These are phyloP conservation scores for Aspidiotus destructor DNA, from an alignment of 2,888 invertebrate genomes.

Conservation along the genomic window DNA sequence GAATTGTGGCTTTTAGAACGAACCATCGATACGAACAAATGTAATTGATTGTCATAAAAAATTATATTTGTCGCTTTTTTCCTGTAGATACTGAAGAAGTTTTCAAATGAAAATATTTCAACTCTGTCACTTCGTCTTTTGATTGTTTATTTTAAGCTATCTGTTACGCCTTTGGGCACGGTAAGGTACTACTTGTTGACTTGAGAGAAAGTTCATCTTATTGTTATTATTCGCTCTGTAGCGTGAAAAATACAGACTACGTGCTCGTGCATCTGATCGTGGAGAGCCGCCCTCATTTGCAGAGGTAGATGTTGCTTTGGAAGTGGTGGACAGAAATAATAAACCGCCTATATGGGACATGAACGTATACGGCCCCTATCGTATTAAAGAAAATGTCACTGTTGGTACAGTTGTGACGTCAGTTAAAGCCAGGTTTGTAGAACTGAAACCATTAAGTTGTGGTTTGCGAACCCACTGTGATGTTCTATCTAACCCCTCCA, in stretches of 20 bases:
- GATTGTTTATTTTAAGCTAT: too few species aligned
- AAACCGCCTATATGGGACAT: conserved; percentile 95
- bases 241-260: conserved; percentile 93
- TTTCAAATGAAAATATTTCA: too few species aligned
- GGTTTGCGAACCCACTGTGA: too few species aligned
- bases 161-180: too few species aligned
- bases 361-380: conserved; percentile 91
- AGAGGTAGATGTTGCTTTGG: conserved; percentile 94
- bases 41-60: too few species aligned
- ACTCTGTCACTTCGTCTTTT: too few species aligned
- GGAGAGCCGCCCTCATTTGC: conserved; percentile 85
- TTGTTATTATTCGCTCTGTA: conserved; percentile 43
- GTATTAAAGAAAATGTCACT: conserved; percentile 98
- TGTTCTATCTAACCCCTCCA: too few species aligned
- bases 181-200: too few species aligned
- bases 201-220: background rate
- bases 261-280: conserved; percentile 92
- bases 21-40: too few species aligned
- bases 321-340: conserved; percentile 97
- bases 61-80: too few species aligned
- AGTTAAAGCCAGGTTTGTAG: conserved; percentile 79
- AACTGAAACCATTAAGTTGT: background rate
- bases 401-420: conserved; percentile 97
- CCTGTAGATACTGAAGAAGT: too few species aligned
- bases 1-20: too few species aligned